Percentiles rank a stretch among this genome's conserved stretches.
phyloP scores from a whole-genome alignment of 1,140 invertebrate species.

The Leptonema lineaticorne region DNA sequence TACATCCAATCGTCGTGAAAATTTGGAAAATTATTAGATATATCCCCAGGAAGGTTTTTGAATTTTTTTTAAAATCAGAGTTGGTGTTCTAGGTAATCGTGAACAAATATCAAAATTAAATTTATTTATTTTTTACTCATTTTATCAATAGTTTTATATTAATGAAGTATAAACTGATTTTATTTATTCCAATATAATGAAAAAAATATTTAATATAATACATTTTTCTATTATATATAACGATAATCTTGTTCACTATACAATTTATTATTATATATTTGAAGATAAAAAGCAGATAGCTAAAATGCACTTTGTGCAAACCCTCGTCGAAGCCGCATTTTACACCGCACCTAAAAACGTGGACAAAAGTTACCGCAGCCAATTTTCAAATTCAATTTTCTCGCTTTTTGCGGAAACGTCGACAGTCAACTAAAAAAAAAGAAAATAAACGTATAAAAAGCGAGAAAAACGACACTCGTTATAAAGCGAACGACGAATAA shows the following conservation, averaged over 20 bases:
- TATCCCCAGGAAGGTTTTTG: not conserved
- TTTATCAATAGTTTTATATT: not conserved
- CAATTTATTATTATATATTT: not conserved
- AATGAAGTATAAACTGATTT: not conserved
- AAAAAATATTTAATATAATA: not conserved
- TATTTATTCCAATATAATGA: not conserved
- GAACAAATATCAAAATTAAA: not conserved
- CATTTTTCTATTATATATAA: not conserved
- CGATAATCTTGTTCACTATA: not conserved
- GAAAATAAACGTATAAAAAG: no score
- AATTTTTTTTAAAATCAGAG: not conserved
- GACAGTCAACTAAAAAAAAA: no score
- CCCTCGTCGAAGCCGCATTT: not conserved
- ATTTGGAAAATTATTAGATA: no score
- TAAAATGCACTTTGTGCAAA: slow-evolving; percentile 18
- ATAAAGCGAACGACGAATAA: no score
- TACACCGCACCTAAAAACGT: slow-evolving; percentile 9
- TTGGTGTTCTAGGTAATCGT: no score
- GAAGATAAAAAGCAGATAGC: not conserved
- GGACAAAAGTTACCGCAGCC: slow-evolving; percentile 38
- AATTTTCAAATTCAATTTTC: slow-evolving; percentile 43
- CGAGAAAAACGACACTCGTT: no score
- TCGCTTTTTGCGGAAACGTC: slow-evolving; percentile 33
- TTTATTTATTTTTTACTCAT: not conserved
- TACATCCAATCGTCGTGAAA: no score